Evolutionary conservation across 2,797 vertebrate genomes (phyloP).

Genomic region (Gallinago solitaria): DNA sequence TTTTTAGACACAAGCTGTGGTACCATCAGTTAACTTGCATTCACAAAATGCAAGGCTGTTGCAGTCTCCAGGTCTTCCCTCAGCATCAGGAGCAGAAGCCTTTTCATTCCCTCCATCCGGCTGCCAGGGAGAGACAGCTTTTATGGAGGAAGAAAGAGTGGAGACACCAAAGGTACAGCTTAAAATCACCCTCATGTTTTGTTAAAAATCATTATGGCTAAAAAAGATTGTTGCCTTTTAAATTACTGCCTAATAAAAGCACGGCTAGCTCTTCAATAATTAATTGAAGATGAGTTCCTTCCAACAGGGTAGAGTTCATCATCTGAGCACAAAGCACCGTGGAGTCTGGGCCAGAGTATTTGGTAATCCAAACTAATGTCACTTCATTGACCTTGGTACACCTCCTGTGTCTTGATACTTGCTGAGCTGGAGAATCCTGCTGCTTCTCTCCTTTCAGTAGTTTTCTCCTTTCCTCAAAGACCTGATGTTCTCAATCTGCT

Average conservation of each 20-base stretch:
- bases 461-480: not conserved
- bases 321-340: not conserved
- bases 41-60: conserved; percentile 86
- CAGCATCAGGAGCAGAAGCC: conserved; percentile 79
- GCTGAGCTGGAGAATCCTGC: not conserved
- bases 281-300: not conserved
- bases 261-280: not conserved
- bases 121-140: conserved; percentile 84
- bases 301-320: not conserved
- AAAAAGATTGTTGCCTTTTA: not conserved
- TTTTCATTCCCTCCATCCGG: conserved; percentile 86
- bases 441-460: not conserved
- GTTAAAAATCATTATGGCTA: not conserved
- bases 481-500: not conserved
- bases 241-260: not conserved
- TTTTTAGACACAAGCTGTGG: conserved; percentile 82
- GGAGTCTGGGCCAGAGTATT: not conserved
- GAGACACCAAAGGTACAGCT: conserved; percentile 90
- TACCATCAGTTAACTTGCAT: conserved; percentile 83
- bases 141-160: conserved; percentile 92
- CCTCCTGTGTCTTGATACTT: not conserved
- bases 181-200: not conserved
- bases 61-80: conserved; percentile 84
- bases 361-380: not conserved
- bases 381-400: not conserved